Base-by-base conservation (phyloP, 2,888 invertebrate species). In the Mechanitis mazaeus region DNA sequence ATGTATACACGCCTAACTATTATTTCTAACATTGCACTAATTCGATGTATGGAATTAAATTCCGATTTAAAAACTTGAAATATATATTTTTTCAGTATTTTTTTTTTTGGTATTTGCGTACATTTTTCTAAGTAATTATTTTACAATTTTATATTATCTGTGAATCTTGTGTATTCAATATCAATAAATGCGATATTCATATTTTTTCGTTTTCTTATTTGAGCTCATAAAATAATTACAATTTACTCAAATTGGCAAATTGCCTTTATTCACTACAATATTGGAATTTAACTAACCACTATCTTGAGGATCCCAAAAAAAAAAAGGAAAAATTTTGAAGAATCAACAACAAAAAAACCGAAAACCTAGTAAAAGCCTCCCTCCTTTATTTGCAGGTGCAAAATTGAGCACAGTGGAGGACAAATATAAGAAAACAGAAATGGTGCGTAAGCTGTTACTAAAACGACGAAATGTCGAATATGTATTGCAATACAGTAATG, bases 381-480 rank as follows among this genome's bases (percentile, higher is more conserved):
- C 68, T 70, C 73, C 74, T 87, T 85, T 87, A 69, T 80, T 90
- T 87, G 63, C 89, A 90, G 89, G 87, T 84, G 70, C 77, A 69
- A 86, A 84, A 77, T 73, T 77, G 73, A 72, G 72, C 72, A 80
- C 83, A 63, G 70, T 78, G 76, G 89, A 85, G 75, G 87, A 87
- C 80, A 83, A 79, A 77, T 76, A 70, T 80, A 89, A 85, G 83
- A 87, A 85, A 86, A 75, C 75, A 72, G 87, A 87, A 72, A 67
- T 79, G 54, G 78, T 81, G 58, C 79, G 84, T 67, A 88, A 87
- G 72, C 76, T 86, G 12, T 73, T 80, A 46, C 71, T 84, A 65
- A 90, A 90, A 70, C 69, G 87, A 38, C 77, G 84, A 3, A 90
- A 90, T 69, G 79, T 90, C 7, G 89, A 89, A 69, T 89, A 87